Base-by-base conservation (phyloP, 2,888 invertebrate genomes). In the Leucoma salicis region DNA sequence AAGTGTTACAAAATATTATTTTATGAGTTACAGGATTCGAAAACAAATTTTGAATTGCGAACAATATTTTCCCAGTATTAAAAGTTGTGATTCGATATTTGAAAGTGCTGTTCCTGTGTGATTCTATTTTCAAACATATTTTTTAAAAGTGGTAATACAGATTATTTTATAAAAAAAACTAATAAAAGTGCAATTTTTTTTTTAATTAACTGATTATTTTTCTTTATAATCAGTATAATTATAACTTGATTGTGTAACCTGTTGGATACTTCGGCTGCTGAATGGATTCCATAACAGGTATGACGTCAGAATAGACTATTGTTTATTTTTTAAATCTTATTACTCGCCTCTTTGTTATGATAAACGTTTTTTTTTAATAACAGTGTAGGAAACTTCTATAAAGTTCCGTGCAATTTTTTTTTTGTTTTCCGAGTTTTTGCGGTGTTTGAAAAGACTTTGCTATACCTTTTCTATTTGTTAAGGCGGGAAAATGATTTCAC, bases 251-350 rank as follows among this genome's bases (percentile, higher is more conserved):
- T 39, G 38, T 29, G 28, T 18, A 28, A 28, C 16, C 15, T 39
- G 29, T 29, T 29, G 29, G 29, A 29, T 29, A 29, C 29, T 29
- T 29, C 29, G 29, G 29, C 29, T 13, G 29, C 12, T 58, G 55
- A 42, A 57, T 58, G 57, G 57, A 47, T 44, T 33, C 32, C 8
- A 31, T 29, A 12, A 24, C 39, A 58, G 57, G 57, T 57, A 51
- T 35, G 15, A 49, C 46, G 39, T 43, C 29, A 45, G 8, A 5
- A 39, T 54, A 39, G 13, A 12, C n/a, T 14, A 11, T 28, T 14
- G 1, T 31, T 15, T 1, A 18, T 14, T 35, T 24, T 31, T 16
- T 12, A 29, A 7, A 15, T 15, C n/a, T 27, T 15, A 15, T 15
- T 31, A 27, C 31, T 3, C 8, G 12, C 5, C 13, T 21, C 13